A percentile compares a stretch with the other conserved stretches of the same genome.
Evolutionary conservation across 2,888 invertebrate genomes (phyloP).

Genomic region (Tetrapedia diversipes): DNA sequence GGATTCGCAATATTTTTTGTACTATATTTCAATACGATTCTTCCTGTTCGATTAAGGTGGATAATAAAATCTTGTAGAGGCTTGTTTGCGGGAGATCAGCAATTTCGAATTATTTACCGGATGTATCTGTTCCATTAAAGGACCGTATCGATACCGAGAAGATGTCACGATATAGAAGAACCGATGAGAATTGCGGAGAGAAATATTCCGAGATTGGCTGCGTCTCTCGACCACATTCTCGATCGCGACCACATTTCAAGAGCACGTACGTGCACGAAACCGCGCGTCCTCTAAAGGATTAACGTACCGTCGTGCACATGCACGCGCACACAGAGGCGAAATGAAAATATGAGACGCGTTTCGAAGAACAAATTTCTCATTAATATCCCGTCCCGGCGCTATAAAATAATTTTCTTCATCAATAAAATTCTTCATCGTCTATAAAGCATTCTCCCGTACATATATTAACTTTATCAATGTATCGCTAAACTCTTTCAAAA

Average conservation of each 20-base stretch:
- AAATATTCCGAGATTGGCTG: neutral
- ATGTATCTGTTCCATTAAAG: neutral
- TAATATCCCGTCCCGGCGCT: neutral
- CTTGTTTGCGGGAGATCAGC: neutral
- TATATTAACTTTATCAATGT: too few relatives aligned
- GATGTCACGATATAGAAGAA: neutral
- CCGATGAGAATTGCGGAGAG: neutral
- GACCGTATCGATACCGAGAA: neutral
- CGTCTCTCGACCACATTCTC: neutral
- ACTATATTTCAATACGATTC: neutral
- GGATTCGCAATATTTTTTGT: neutral
- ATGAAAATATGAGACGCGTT: neutral
- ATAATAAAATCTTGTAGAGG: too few relatives aligned
- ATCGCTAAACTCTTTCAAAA: too few relatives aligned
- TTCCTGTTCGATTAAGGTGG: neutral
- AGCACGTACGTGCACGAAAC: conserved; percentile 19
- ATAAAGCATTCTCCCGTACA: too few relatives aligned
- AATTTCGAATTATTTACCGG: too few relatives aligned
- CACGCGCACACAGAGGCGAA: too few relatives aligned
- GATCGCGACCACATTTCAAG: conserved; percentile 9
- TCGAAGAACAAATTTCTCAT: conserved; percentile 18
- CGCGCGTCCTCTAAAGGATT: conserved; percentile 14
- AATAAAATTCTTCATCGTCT: too few relatives aligned
- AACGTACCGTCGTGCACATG: neutral
- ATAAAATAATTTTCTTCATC: neutral